Conservation (phyloP, 2,888 invertebrate genomes). For the Matsumyia berberina region DNA sequence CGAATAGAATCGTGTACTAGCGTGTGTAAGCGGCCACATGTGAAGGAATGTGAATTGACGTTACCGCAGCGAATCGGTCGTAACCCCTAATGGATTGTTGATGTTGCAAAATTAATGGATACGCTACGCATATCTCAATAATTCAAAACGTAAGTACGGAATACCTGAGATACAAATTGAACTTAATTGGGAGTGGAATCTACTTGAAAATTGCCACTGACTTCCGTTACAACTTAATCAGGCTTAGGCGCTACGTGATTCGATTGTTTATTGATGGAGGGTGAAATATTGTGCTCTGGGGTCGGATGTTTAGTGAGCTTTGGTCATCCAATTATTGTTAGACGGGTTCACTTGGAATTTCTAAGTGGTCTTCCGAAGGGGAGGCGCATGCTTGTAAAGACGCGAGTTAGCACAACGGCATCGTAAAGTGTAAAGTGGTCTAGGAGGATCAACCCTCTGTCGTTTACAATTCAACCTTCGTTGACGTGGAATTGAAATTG, state of each 20-base stretch:
- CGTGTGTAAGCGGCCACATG: constrained; percentile 38
- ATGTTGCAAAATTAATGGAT: constrained; percentile 56
- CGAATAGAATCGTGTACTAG: constrained; percentile 13
- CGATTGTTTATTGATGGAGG: too few relatives aligned
- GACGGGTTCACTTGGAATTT: too few relatives aligned
- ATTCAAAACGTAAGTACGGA: constrained; percentile 33
- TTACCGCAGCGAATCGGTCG: constrained; percentile 10
- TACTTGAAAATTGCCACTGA: neutral
- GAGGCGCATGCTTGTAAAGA: too few relatives aligned
- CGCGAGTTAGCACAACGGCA: too few relatives aligned
- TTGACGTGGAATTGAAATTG: too few relatives aligned
- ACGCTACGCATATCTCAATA: constrained; percentile 26
- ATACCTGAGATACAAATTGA: constrained; percentile 34
- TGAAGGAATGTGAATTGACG: constrained; percentile 47
- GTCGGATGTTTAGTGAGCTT: too few relatives aligned
- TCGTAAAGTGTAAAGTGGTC: too few relatives aligned
- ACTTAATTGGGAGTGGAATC: constrained; percentile 18
- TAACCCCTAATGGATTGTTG: constrained; percentile 61
- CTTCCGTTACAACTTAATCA: constrained; percentile 17
- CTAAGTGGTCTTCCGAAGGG: too few relatives aligned
- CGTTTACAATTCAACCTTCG: too few relatives aligned
- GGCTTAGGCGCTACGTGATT: neutral
- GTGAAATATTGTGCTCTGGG: too few relatives aligned
- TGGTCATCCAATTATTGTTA: too few relatives aligned
- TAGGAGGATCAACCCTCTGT: too few relatives aligned